Percentiles rank a stretch among this genome's conserved stretches.
Evolutionary conservation across 2,888 invertebrate genomes (phyloP).

Genomic region (Cephus pygmeus): DNA sequence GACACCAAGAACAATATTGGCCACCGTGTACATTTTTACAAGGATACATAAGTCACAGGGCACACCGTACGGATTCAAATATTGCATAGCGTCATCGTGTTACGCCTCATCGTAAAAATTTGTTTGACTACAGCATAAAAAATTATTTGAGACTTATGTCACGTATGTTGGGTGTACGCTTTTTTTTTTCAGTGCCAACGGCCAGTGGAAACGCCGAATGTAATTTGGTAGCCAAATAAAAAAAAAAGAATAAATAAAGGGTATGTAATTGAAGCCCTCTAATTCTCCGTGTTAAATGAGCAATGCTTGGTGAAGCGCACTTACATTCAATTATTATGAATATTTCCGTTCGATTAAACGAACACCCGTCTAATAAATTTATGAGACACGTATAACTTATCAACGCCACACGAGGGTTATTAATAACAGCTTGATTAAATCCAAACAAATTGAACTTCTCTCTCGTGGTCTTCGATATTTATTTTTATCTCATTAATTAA

Average conservation of each 20-base stretch:
- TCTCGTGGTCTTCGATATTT: not conserved
- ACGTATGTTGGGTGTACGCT: not conserved
- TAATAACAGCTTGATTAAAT: not conserved
- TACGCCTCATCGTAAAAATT: not conserved
- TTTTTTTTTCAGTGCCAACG: not conserved
- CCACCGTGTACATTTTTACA: not conserved
- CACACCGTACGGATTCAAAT: not conserved
- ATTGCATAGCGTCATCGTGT: not conserved
- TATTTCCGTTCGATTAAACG: slow-evolving; percentile 7
- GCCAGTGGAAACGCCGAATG: not conserved
- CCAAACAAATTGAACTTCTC: not conserved
- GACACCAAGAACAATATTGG: not conserved
- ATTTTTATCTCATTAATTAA: not conserved
- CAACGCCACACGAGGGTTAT: slow-evolving; percentile 1
- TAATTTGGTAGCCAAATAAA: not conserved
- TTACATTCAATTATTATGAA: not conserved
- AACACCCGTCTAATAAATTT: slow-evolving; percentile 11
- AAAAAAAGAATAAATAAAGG: not conserved
- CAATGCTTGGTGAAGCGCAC: not conserved
- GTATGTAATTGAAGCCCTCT: not conserved
- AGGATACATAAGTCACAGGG: not conserved
- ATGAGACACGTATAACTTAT: slow-evolving; percentile 11
- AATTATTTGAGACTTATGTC: not conserved
- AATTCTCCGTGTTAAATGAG: not conserved
- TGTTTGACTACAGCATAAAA: not conserved